Evolutionary conservation across 1,140 invertebrate species (phyloP).

Genomic region (Matsumurasca onukii): DNA sequence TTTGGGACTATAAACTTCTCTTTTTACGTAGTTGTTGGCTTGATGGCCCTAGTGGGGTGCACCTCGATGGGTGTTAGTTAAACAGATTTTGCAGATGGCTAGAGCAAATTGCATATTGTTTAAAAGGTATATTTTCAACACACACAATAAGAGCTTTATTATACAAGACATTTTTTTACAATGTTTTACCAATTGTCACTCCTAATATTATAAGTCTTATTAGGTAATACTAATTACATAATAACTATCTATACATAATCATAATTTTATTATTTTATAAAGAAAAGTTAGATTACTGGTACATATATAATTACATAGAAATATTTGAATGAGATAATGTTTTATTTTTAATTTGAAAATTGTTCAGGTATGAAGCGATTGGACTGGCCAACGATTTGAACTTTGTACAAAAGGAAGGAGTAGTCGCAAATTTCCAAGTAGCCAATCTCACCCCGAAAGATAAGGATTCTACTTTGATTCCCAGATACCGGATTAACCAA

Average conservation of each 20-base stretch:
- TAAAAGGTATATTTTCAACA: too few relatives aligned
- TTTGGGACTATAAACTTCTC: too few relatives aligned
- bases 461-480: background rate
- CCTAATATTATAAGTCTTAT: background rate
- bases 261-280: background rate
- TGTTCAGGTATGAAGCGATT: background rate
- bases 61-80: too few relatives aligned
- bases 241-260: background rate
- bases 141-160: too few relatives aligned
- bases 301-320: background rate
- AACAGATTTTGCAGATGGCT: too few relatives aligned
- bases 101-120: too few relatives aligned
- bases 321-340: background rate
- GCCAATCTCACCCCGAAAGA: background rate
- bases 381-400: background rate
- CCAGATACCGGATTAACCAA: background rate
- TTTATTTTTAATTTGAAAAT: too few relatives aligned
- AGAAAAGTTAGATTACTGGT: background rate
- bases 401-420: background rate
- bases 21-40: too few relatives aligned
- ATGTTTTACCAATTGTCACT: too few relatives aligned
- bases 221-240: background rate
- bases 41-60: too few relatives aligned
- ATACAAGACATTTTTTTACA: too few relatives aligned
- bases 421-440: background rate